Conservation (phyloP, 2,113 vertebrate genomes). For the Hippocampus guttulatus region DNA sequence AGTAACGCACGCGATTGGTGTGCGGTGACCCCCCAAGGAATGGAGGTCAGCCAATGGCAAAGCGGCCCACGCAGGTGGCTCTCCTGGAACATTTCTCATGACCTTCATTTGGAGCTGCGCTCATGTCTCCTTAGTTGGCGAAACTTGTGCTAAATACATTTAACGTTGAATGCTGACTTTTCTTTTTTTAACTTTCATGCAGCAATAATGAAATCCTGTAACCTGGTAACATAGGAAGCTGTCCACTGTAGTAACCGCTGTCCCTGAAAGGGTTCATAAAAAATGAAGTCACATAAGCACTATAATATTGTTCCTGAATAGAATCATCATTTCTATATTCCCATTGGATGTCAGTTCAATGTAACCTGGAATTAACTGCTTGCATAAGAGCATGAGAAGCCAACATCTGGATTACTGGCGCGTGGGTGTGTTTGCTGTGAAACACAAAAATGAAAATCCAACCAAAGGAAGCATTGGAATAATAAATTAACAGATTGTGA, state of each 20-base stretch:
- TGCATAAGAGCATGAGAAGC: slow-evolving; percentile 51
- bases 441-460: slow-evolving; percentile 29
- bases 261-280: background rate
- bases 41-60: slow-evolving; percentile 39
- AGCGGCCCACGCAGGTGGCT: slow-evolving; percentile 53
- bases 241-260: no score
- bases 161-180: background rate
- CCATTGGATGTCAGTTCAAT: background rate
- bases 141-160: background rate
- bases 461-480: slow-evolving; percentile 16
- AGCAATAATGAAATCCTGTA: no score
- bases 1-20: slow-evolving; percentile 44
- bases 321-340: background rate
- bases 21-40: background rate
- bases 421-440: slow-evolving; percentile 25
- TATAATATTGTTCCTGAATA: background rate
- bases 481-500: slow-evolving; percentile 50
- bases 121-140: background rate
- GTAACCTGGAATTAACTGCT: slow-evolving; percentile 37
- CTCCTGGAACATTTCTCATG: slow-evolving; percentile 59
- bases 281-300: background rate
- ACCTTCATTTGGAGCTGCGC: slow-evolving; percentile 26
- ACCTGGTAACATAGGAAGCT: no score
- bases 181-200: no score
- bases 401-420: slow-evolving; percentile 52